Conservation (phyloP, 2,888 invertebrate genomes). For the Melikaiella ostensackeni region DNA sequence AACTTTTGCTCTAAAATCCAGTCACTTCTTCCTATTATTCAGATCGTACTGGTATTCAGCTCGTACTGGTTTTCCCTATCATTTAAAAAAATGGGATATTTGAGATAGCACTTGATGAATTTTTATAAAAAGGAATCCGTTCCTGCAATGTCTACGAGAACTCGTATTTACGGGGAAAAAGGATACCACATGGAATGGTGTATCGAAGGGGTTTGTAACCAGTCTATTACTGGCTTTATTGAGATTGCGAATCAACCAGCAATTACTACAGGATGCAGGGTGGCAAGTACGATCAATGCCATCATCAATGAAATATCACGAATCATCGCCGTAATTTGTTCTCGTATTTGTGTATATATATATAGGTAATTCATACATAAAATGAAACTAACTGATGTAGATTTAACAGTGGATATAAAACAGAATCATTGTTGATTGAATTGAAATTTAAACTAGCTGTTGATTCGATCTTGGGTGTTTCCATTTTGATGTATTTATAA, state of each 20-base stretch:
- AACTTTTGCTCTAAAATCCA: no score
- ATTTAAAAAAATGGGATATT: neutral
- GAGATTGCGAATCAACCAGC: conserved; percentile 61
- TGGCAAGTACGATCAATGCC: neutral
- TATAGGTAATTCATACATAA: neutral
- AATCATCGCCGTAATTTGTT: neutral
- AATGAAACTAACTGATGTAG: no score
- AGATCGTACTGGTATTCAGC: no score
- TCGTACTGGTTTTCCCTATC: no score
- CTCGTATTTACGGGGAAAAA: conserved; percentile 6
- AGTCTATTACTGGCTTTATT: conserved; percentile 62
- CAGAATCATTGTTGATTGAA: no score
- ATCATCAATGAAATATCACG: conserved; percentile 5
- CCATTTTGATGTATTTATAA: no score
- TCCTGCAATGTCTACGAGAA: neutral
- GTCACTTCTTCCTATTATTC: no score
- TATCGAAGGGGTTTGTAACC: conserved; percentile 50
- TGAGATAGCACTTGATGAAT: neutral
- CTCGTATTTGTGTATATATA: neutral
- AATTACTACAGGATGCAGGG: conserved; percentile 41
- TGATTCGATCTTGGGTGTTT: no score
- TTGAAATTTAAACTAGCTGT: no score
- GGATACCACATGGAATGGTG: conserved; percentile 1
- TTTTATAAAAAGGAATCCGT: neutral
- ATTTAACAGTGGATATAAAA: no score